phyloP scores from a whole-genome alignment of 2,797 vertebrate species.

The Acanthornis magna region DNA sequence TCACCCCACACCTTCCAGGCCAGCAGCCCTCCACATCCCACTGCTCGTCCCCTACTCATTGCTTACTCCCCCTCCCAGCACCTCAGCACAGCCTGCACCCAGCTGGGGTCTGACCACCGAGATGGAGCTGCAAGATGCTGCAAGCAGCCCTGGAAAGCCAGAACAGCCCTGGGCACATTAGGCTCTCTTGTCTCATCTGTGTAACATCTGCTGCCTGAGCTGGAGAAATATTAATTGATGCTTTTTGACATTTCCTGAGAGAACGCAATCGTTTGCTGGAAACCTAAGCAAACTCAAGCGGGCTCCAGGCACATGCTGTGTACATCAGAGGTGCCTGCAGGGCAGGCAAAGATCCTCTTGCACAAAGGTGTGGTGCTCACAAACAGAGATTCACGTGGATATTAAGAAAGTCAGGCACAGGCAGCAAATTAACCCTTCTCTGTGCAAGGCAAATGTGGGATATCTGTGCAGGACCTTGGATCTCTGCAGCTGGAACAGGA shows the following conservation, averaged over 20 bases:
- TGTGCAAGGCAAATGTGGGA: accelerated
- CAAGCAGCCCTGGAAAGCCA: background rate
- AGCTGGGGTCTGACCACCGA: background rate
- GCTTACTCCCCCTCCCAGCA: background rate
- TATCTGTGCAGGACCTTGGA: background rate
- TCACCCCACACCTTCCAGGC: background rate
- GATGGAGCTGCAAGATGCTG: background rate
- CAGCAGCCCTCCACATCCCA: background rate
- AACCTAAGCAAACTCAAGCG: background rate
- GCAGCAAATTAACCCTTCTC: background rate
- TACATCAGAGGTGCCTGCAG: background rate
- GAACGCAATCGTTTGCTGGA: background rate
- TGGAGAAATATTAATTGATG: slow-evolving; percentile 12
- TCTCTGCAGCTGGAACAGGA: background rate
- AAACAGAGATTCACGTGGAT: background rate
- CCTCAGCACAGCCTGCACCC: background rate
- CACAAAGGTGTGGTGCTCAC: background rate
- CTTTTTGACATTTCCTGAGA: slow-evolving; percentile 14
- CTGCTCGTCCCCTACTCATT: background rate
- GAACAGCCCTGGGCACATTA: background rate
- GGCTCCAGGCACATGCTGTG: background rate
- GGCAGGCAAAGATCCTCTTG: background rate
- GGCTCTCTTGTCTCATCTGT: background rate
- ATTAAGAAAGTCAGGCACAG: background rate
- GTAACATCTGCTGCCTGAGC: slow-evolving; percentile 1